phyloP scores from a whole-genome alignment of 2,888 invertebrate species.

The Nasonia oneida region DNA sequence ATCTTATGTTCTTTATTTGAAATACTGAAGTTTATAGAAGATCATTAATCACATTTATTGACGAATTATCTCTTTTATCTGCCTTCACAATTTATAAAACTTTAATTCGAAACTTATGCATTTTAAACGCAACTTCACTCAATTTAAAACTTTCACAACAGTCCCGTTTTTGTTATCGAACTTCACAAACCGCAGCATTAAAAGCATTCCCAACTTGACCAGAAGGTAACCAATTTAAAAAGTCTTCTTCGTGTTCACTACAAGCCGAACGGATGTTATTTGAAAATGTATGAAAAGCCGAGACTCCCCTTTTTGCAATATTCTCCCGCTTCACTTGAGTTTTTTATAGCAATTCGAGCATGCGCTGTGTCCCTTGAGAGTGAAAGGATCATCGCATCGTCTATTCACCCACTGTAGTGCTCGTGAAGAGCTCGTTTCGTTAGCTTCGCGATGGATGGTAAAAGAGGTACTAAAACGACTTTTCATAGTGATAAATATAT shows the following conservation, averaged over 20 bases:
- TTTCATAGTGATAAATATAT: background rate
- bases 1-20: no score
- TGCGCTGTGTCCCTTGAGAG: slow-evolving; percentile 48
- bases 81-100: no score
- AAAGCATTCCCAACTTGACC: background rate
- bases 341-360: slow-evolving; percentile 44
- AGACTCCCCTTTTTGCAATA: slow-evolving; percentile 23
- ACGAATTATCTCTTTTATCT: no score
- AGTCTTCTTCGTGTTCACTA: background rate
- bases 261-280: slow-evolving; percentile 7
- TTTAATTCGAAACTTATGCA: no score
- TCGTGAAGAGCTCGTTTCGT: background rate
- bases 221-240: background rate
- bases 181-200: background rate
- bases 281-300: slow-evolving; percentile 13
- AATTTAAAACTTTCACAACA: background rate
- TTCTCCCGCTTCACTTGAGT: slow-evolving; percentile 35
- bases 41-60: no score
- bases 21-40: no score
- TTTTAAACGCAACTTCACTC: background rate
- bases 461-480: slow-evolving; percentile 20
- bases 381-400: slow-evolving; percentile 21
- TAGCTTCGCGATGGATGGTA: slow-evolving; percentile 20
- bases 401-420: background rate
- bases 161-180: background rate